phyloP scores from a whole-genome alignment of 2,113 vertebrate species.

The Pseudolaguvia tuberculata region DNA sequence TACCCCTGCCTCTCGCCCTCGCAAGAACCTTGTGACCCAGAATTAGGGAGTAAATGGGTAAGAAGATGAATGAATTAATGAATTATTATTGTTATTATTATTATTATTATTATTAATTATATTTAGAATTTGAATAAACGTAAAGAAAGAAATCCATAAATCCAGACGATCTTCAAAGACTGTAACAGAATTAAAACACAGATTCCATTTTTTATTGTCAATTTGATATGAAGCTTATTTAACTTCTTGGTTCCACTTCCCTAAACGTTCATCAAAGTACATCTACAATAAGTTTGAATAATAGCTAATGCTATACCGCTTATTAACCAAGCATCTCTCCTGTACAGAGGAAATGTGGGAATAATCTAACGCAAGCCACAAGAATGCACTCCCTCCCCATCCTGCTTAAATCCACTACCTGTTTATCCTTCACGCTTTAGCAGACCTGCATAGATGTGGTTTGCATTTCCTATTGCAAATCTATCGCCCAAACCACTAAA shows the following conservation, averaged over 20 bases:
- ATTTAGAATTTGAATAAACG: neutral
- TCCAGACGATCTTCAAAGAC: neutral
- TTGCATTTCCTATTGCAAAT: constrained; percentile 44
- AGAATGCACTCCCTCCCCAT: constrained; percentile 24
- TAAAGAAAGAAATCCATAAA: neutral
- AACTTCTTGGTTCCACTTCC: constrained; percentile 6
- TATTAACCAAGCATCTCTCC: constrained; percentile 14
- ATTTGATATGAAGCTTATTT: constrained; percentile 10
- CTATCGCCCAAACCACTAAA: constrained; percentile 44
- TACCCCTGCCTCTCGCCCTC: too few species aligned
- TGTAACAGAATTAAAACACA: neutral
- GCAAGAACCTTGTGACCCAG: too few species aligned
- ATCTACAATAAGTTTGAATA: constrained; percentile 26
- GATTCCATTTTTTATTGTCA: neutral
- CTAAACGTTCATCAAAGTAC: constrained; percentile 50
- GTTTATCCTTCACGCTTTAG: constrained; percentile 37
- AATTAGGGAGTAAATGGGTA: too few species aligned
- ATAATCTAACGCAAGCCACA: constrained; percentile 29
- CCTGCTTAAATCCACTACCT: constrained; percentile 25
- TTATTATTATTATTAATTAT: neutral
- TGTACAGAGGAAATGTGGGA: constrained; percentile 24
- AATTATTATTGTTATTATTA: too few species aligned
- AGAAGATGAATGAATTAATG: too few species aligned
- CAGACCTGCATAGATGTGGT: constrained; percentile 57
- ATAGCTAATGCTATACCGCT: constrained; percentile 20